These are phyloP conservation scores for Leucozona laternaria DNA, from an alignment of 2,888 invertebrate genomes.

Conservation along the genomic window DNA sequence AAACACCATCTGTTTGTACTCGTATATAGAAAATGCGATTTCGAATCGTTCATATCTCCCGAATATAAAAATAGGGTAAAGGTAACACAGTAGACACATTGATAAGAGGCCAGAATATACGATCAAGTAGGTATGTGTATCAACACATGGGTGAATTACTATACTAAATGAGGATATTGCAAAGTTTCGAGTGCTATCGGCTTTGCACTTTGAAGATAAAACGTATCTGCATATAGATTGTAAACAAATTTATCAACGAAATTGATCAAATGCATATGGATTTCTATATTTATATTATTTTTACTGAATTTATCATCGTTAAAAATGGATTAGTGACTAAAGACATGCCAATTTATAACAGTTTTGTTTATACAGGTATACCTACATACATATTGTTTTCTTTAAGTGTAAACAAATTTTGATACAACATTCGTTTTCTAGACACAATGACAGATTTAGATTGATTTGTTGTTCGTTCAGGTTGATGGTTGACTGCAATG, in stretches of 20 bases:
- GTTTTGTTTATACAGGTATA: too few relatives aligned
- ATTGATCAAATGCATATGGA: not conserved
- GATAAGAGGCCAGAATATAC: slow-evolving; percentile 26
- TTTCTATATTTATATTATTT: not conserved
- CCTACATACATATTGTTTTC: too few relatives aligned
- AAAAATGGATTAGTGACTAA: too few relatives aligned
- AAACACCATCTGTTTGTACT: not conserved
- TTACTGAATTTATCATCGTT: not conserved
- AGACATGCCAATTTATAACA: too few relatives aligned
- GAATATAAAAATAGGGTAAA: not conserved
- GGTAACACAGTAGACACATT: slow-evolving; percentile 6
- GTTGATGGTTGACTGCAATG: too few relatives aligned
- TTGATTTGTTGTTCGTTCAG: too few relatives aligned
- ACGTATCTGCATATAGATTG: not conserved
- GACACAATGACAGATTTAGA: not conserved
- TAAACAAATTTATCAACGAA: not conserved
- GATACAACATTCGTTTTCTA: too few relatives aligned
- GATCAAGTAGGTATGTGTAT: not conserved
- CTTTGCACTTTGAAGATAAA: slow-evolving; percentile 36
- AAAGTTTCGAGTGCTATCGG: slow-evolving; percentile 18
- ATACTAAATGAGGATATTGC: not conserved
- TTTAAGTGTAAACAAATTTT: too few relatives aligned
- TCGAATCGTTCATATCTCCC: not conserved
- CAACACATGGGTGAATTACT: not conserved
- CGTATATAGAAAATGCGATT: not conserved